These are phyloP conservation scores for Lepisosteus osseus DNA, from an alignment of 2,113 vertebrate genomes.

Conservation along the genomic window DNA sequence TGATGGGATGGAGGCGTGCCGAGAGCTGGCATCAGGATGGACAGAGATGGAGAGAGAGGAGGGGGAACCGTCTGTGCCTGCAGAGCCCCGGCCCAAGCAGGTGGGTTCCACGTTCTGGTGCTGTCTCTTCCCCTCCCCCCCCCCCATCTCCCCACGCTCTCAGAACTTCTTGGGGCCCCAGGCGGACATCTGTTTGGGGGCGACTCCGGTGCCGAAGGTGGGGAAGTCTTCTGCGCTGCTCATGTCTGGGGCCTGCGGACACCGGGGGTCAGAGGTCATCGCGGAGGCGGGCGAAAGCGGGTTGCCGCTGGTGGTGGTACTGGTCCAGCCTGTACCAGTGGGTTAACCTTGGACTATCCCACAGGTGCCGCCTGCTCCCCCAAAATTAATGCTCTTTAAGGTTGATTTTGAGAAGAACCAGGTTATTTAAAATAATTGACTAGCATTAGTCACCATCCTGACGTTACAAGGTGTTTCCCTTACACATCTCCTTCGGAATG, in stretches of 20 bases:
- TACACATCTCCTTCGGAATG: too few species aligned
- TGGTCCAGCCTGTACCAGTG: too few species aligned
- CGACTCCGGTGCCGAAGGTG: constrained; percentile 66
- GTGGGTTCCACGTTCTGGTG: neutral
- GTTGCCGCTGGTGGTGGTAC: too few species aligned
- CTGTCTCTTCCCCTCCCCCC: constrained; percentile 29
- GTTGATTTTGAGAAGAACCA: too few species aligned
- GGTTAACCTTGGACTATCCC: too few species aligned
- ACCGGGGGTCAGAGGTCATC: too few species aligned
- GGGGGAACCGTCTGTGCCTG: constrained; percentile 11
- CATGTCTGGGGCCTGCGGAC: constrained; percentile 70
- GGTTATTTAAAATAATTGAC: too few species aligned
- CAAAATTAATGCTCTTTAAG: too few species aligned
- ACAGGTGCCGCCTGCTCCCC: too few species aligned
- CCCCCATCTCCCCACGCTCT: constrained; percentile 37
- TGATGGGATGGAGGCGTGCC: neutral
- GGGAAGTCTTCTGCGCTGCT: constrained; percentile 79
- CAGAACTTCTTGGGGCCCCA: constrained; percentile 80
- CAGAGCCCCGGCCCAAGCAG: neutral
- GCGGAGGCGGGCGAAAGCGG: too few species aligned
- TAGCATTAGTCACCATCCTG: too few species aligned
- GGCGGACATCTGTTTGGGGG: constrained; percentile 68
- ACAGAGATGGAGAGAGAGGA: constrained; percentile 12
- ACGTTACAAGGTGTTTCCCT: too few species aligned
- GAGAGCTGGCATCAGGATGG: neutral